phyloP scores from a whole-genome alignment of 2,797 vertebrate species.

The Hirundo rustica region DNA sequence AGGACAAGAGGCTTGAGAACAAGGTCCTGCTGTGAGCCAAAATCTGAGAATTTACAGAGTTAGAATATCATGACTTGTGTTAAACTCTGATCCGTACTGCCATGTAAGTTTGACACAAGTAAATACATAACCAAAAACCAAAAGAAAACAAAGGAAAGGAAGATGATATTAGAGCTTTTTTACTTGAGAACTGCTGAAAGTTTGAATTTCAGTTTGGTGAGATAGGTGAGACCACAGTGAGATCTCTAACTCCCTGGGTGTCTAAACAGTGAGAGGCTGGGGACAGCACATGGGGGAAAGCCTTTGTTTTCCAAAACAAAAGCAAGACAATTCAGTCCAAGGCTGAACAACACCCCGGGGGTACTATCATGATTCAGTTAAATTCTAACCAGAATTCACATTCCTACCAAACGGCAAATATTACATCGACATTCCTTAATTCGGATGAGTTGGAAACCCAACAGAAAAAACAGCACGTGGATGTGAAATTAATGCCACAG shows the following conservation, averaged over 20 bases:
- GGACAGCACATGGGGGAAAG: neutral
- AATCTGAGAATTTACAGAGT: neutral
- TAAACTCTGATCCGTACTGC: neutral
- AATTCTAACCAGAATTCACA: neutral
- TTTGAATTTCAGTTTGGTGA: neutral
- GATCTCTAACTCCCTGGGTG: neutral
- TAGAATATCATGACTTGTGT: too few species aligned
- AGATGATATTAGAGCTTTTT: neutral
- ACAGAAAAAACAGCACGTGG: neutral
- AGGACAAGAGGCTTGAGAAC: neutral
- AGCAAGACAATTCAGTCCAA: neutral
- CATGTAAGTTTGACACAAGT: neutral
- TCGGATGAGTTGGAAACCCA: neutral
- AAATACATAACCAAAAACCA: neutral
- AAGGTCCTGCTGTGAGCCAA: neutral
- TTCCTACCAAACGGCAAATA: conserved; percentile 7
- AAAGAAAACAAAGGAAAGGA: neutral
- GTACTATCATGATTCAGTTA: neutral
- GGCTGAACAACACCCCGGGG: rapidly evolving
- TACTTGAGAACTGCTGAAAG: neutral
- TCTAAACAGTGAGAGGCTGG: neutral
- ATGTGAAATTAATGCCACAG: neutral
- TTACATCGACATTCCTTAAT: neutral
- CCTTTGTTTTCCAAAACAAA: neutral
- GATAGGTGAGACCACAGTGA: neutral